A percentile compares a stretch with the other conserved stretches of the same genome.
Conservation (phyloP, 1,140 invertebrate genomes). For the Calephelis nemesis region DNA sequence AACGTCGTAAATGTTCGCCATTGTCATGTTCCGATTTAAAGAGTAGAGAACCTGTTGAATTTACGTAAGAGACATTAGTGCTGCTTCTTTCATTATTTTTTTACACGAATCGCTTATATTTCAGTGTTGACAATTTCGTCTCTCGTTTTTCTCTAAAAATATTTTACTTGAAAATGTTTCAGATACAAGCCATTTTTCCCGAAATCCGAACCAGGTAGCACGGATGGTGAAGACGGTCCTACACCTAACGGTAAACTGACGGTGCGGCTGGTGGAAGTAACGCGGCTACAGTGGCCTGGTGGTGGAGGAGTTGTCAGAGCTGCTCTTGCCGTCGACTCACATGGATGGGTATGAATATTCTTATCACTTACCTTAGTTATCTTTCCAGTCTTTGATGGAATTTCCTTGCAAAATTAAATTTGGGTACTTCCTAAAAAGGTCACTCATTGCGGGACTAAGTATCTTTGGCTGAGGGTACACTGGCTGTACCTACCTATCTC, state of each 20-base stretch:
- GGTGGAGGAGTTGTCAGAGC: slow-evolving; percentile 81
- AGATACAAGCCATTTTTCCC: slow-evolving; percentile 93
- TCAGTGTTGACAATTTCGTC: no score
- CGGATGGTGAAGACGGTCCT: slow-evolving; percentile 79
- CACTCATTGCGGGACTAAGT: no score
- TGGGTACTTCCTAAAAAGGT: no score
- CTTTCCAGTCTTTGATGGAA: not conserved
- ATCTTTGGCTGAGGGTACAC: no score
- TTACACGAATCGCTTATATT: no score
- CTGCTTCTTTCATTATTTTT: no score
- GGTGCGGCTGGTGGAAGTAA: slow-evolving; percentile 69
- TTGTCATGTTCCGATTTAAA: no score
- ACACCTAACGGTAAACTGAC: slow-evolving; percentile 87
- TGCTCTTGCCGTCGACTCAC: slow-evolving; percentile 85
- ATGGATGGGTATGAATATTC: slow-evolving; percentile 80
- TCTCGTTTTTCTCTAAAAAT: not conserved
- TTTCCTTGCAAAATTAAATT: no score
- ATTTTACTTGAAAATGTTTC: slow-evolving; percentile 22
- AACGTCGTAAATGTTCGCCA: no score
- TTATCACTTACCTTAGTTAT: not conserved
- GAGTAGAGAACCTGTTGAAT: no score
- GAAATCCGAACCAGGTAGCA: slow-evolving; percentile 84
- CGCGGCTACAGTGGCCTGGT: slow-evolving; percentile 51
- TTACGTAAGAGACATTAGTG: no score
- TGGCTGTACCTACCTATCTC: no score